Evolutionary conservation across 2,888 invertebrate genomes (phyloP).

Genomic region (Xylota sylvarum): DNA sequence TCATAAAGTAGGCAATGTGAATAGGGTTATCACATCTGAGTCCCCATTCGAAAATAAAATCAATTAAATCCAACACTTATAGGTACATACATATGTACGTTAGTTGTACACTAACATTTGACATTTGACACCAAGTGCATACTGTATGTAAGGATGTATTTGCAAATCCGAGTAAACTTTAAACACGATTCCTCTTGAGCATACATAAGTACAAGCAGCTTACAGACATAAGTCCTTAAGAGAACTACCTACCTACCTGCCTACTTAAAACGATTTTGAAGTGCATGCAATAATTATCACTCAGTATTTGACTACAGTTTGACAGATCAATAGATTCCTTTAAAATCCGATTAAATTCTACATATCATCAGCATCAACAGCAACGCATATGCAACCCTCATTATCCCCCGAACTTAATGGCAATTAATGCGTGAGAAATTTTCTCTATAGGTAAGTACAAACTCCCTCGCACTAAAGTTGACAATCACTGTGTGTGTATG

Average conservation of each 20-base stretch:
- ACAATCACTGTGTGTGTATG: background rate
- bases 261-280: conserved; percentile 10
- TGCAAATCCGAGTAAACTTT: background rate
- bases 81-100: background rate
- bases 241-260: no score
- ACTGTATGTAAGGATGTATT: background rate
- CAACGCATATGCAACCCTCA: background rate
- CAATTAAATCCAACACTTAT: no score
- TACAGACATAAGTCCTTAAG: background rate
- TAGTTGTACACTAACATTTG: background rate
- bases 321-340: conserved; percentile 19
- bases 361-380: conserved; percentile 14
- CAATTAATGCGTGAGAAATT: conserved; percentile 49
- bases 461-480: conserved; percentile 5
- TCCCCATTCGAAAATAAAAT: no score
- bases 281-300: background rate
- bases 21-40: no score
- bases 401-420: conserved; percentile 3
- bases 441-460: background rate
- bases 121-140: conserved; percentile 6
- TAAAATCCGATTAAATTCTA: conserved; percentile 37
- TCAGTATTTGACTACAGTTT: conserved; percentile 5
- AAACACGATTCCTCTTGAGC: background rate
- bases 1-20: no score
- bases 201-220: background rate